A percentile compares a stretch with the other conserved stretches of the same genome.
Evolutionary conservation across 2,113 vertebrate species (phyloP).

Genomic region (Beaufortia kweichowensis): DNA sequence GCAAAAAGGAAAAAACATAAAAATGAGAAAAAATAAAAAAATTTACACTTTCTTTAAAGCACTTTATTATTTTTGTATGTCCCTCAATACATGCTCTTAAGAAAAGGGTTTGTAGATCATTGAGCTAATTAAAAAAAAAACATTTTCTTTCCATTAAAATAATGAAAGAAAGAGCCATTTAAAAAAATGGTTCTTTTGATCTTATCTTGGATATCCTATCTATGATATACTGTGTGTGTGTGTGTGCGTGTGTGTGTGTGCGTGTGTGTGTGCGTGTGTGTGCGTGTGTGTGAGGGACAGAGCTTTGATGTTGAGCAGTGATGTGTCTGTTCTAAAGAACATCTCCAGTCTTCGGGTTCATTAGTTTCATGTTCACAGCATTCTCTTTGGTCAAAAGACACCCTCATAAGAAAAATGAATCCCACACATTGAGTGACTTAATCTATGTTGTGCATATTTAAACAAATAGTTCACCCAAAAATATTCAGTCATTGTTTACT

Average conservation of each 20-base stretch:
- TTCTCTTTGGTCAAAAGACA: slow-evolving; percentile 17
- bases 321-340: slow-evolving; percentile 8
- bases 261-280: background rate
- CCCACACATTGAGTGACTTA: background rate
- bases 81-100: background rate
- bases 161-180: slow-evolving; percentile 1
- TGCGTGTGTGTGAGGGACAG: background rate
- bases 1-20: too few relatives aligned
- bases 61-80: background rate
- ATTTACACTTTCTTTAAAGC: background rate
- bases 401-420: background rate
- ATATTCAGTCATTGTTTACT: too few relatives aligned
- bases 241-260: slow-evolving; percentile 7
- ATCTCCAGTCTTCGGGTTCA: background rate
- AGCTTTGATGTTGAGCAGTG: slow-evolving; percentile 23
- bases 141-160: background rate
- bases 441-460: too few relatives aligned
- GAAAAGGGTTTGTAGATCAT: background rate
- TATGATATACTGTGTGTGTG: background rate
- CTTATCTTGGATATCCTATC: slow-evolving; percentile 10
- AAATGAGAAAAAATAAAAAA: too few relatives aligned
- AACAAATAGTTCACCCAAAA: too few relatives aligned
- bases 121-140: background rate
- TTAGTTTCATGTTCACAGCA: slow-evolving; percentile 6
- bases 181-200: slow-evolving; percentile 20